Evolutionary conservation across 2,113 vertebrate genomes (phyloP), one percentile per base, ranked within the genome.

Genomic region (Plecotus auritus): DNA sequence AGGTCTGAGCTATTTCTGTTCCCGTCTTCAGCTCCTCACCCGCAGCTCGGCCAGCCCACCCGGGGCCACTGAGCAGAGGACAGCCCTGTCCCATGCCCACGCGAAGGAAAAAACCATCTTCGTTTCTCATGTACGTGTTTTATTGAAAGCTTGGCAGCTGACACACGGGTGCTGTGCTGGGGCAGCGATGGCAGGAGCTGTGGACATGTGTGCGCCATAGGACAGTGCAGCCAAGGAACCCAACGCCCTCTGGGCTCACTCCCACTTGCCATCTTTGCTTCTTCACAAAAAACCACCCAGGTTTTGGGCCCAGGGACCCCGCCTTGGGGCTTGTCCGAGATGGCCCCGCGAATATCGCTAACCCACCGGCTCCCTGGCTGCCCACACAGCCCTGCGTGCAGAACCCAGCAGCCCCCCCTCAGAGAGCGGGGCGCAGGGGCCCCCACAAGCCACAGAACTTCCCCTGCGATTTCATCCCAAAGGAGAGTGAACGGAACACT

Each of bases 31-130:
- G 96, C 93, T 93, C 84, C 94, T 83, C 97, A 87, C 85, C 96
- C 98, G 94, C 86, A 98, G 96, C 56, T 82, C 88, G 94, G 94
- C 76, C 95, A 89, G 90, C 87, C 97, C 95, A 96, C 95, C 96
- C 96, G 96, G 98, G 96, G 88, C 90, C 92, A 89, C 77, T 86
- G 91, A 91, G 56, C 35, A 40, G 40, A 26, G 32, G 42, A 82
- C 87, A 91, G 94, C 88, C 97, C 90, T 73, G 89, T 54, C 76
- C 74, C 13, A 7, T 45, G 93, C 94, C 96, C 96, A 93, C 90
- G 94, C 76, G 95, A 93, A 98, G 98, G 98, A 98, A 96, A 98
- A 98, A 97, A 73, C 82, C 97, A 97, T 88, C 94, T 98, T 97
- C 97, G 94, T 91, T 97, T 92, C 97, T 93, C 95, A 96, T 85